Base-by-base conservation (phyloP, 2,888 invertebrate species). In the Plebejus melissa region DNA sequence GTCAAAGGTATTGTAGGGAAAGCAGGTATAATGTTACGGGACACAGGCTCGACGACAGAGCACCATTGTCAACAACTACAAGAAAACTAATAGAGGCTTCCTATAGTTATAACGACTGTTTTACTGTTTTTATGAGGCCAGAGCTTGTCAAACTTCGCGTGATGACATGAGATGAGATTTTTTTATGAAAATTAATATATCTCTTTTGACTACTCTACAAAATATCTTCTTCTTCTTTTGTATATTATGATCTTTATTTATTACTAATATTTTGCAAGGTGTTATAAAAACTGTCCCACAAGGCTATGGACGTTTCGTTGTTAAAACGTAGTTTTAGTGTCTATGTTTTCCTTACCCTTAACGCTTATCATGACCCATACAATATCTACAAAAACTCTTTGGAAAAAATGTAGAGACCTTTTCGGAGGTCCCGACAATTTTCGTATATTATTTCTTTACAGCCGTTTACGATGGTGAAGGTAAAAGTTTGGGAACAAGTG, bases 51-150 rank as follows among this genome's bases (percentile, higher is more conserved):
- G 80, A 83, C 84, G 85, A 84, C 81, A 78, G 81, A 77, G 79
- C 78, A 81, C 83, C 81, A 88, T 88, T 89, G 88, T 88, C 88
- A 90, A 89, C 87, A 89, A 86, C 85, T 88, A 87, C 13, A 65
- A 88, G 89, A 87, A 90, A 91, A 90, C 89, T 89, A 90, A 91
- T 89, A 91, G 88, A 86, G 85, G 85, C 83, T 86, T 84, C 86
- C 81, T 82, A 83, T 83, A 84, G 81, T 77, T 84, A 85, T 85
- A 88, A 87, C 87, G 85, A 86, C 86, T 87, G 86, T 88, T 90
- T 90, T 87, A 87, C 85, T 84, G 85, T 86, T 88, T 88, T 87
- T 88, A 84, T 83, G 82, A 82, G 79, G 81, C 81, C 87, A 87
- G 87, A 80, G 81, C 79, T 86, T 74, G 79, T 32, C 81, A 54